These are phyloP conservation scores for Anguilla rostrata DNA, from an alignment of 2,113 vertebrate genomes.

Conservation along the genomic window DNA sequence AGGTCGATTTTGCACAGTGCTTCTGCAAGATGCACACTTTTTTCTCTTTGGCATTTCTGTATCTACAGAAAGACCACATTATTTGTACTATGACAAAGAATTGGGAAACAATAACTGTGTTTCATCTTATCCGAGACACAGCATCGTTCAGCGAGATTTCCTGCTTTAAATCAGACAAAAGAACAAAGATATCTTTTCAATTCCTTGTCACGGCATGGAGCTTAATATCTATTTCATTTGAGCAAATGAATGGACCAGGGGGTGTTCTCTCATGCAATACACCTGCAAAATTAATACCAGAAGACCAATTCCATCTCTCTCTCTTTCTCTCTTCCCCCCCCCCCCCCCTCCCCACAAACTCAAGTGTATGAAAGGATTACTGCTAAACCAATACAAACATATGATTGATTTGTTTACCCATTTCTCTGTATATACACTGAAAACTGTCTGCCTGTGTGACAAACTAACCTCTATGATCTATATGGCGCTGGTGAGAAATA, in stretches of 20 bases:
- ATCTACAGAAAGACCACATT: not conserved
- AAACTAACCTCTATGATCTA: not conserved
- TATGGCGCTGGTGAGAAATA: not conserved
- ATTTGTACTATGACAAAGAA: not conserved
- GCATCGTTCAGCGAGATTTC: not conserved
- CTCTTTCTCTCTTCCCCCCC: constrained; percentile 17
- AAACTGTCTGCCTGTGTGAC: not conserved
- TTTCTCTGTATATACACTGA: not conserved
- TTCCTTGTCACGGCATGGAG: not conserved
- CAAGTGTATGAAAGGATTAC: not conserved
- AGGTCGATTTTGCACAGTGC: too few relatives aligned
- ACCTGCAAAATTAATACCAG: too few relatives aligned
- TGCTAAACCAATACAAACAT: not conserved
- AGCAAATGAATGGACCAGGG: not conserved
- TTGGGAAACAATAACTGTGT: not conserved
- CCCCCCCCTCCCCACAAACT: not conserved
- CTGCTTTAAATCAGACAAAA: not conserved
- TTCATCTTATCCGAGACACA: not conserved
- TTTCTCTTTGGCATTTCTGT: too few relatives aligned
- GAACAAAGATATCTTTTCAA: not conserved
- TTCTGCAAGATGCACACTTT: too few relatives aligned
- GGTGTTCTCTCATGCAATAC: not conserved
- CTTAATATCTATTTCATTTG: not conserved
- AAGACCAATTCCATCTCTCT: not conserved
- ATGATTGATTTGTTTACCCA: not conserved